Base-by-base conservation (phyloP, 2,797 vertebrate species). In the Acanthornis magna region DNA sequence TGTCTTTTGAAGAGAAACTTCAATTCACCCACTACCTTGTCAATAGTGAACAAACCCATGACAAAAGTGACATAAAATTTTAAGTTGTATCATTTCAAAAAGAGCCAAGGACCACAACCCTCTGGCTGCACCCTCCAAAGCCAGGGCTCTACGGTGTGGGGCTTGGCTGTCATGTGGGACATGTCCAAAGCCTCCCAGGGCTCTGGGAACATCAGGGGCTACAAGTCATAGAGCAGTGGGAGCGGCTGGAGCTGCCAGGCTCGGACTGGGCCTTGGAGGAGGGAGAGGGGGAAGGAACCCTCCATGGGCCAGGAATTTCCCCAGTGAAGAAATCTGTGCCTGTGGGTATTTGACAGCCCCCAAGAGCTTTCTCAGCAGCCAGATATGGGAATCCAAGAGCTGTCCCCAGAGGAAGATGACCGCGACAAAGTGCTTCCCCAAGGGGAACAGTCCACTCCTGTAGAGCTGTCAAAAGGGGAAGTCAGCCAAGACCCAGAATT, bases 311-410 rank as follows among this genome's bases (percentile, higher is more conserved):
- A 48, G 16, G 16, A 30, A 30, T 19, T 73, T 20, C 15, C 11
- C 54, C 22, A 23, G n/a, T 36, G 53, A 25, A 29, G 51, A 51
- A 51, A 29, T 51, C 26, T 51, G 50, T 51, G 6, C 50, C 27
- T 10, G 4, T 32, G 53, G 53, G 45, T 45, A 45, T 45, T 45
- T 45, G 32, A 57, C 19, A 73, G 32, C 45, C 54, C 5, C 26
- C 5, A 1, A 58, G 42, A 23, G n/a, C 16, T 3, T 0, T 36
- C 11, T 7, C 22, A 55, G 30, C 10, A 21, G 13, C 13, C 23
- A 12, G 17, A 55, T 12, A 14, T 5, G 11, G n/a, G 16, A 58
- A 36, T 23, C 20, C 42, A 36, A 29, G 55, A 58, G 55, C 22
- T 36, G 13, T 36, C n/a, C 10, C 55, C 34, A 20, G 22, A 32